Evolutionary conservation across 2,888 invertebrate genomes (phyloP), one percentile per base, ranked within the genome.

Genomic region (Drosophila anomalata): DNA sequence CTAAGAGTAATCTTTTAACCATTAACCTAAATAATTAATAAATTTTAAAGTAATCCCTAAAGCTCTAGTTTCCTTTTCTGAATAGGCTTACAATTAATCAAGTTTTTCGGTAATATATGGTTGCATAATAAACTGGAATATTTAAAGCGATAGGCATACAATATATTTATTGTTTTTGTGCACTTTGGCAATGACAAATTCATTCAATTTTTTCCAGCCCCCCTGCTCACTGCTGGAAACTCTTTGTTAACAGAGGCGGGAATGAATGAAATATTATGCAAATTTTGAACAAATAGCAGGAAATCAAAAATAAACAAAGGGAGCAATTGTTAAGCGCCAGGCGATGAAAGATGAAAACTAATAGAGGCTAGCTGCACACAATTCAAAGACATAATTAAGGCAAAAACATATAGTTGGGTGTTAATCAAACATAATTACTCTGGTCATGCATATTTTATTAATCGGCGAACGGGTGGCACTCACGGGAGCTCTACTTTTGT

Each of bases 351-450:
- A 24, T 24, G 20, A 5, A 11, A 44, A 39, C 56, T 56, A 61
- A 51, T 46, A 48, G 33, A 36, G 33, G 62, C 29, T 33, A 51
- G 39, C n/a, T 8, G 50, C 33, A 66, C 48, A 73, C 70, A 70
- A 17, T 51, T 39, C 22, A n/a, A 53, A 46, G 51, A 56, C 62
- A 75, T 70, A 75, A 87, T 87, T 87, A 76, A 86, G 60, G 70
- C 65, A 70, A 68, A 52, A 39, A 53, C 31, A 26, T 46, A 73
- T 83, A 73, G 44, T 44, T 76, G 69, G 83, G 71, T 70, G 85
- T 84, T 87, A 85, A 84, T 87, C 83, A 88, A 85, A 88, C 79
- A 78, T 71, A 77, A 87, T 85, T 83, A 71, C 74, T 59, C 48
- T 55, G 61, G 47, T 31, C 62, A 71, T 76, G 71, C 76, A 85